A percentile compares a stretch with the other conserved stretches of the same genome.
Evolutionary conservation across 1,140 invertebrate species (phyloP).

Genomic region (Arion vulgaris): DNA sequence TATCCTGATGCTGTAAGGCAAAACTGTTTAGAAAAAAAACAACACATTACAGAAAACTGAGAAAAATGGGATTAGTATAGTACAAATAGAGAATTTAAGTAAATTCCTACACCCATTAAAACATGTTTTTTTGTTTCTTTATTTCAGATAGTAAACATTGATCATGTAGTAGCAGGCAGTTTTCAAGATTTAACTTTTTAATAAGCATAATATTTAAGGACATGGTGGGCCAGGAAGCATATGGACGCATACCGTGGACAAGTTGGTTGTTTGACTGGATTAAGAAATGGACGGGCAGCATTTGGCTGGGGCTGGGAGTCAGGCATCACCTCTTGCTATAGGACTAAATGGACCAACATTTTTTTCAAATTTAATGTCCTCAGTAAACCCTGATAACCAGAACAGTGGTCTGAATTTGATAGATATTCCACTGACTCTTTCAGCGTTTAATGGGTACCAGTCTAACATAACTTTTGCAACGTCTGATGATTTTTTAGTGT

Average conservation of each 20-base stretch:
- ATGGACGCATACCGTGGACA: conserved; percentile 3
- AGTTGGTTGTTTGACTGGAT: not conserved
- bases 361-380: conserved; percentile 35
- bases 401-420: conserved; percentile 27
- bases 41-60: too few species aligned
- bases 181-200: not conserved
- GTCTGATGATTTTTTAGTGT: conserved; percentile 28
- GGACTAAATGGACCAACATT: conserved; percentile 25
- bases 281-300: conserved; percentile 35
- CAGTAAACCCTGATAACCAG: conserved; percentile 11
- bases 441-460: conserved; percentile 25
- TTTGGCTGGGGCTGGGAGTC: conserved; percentile 16
- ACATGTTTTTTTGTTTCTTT: not conserved
- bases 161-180: conserved; percentile 19
- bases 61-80: too few species aligned
- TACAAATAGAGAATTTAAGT: too few species aligned
- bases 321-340: conserved; percentile 31
- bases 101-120: too few species aligned
- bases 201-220: conserved; percentile 19
- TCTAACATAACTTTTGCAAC: conserved; percentile 25
- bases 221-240: not conserved
- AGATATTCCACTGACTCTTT: conserved; percentile 28
- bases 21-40: too few species aligned
- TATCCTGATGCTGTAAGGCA: too few species aligned
- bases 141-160: not conserved